Percentiles rank a stretch among this genome's conserved stretches.
phyloP scores from a whole-genome alignment of 2,888 invertebrate genomes.

The Globia sparganii region DNA sequence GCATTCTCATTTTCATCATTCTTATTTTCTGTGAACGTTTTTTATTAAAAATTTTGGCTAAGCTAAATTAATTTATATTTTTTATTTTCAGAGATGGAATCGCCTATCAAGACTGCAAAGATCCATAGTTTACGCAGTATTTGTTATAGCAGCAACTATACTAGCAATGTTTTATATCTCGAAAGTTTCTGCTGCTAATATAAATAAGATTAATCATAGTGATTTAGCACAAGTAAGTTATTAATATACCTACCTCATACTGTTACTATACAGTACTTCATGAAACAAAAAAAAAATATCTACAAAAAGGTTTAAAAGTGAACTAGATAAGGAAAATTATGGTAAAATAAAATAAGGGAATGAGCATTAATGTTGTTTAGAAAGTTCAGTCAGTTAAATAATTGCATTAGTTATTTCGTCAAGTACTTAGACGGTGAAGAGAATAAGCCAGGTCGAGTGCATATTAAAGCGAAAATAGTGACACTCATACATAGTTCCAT shows the following conservation, averaged over 20 bases:
- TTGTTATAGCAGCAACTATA: conserved; percentile 90
- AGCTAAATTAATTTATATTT: background rate
- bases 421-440: background rate
- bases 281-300: background rate
- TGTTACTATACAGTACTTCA: background rate
- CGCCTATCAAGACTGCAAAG: conserved; percentile 95
- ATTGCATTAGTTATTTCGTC: too few species aligned
- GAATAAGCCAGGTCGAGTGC: background rate
- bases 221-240: conserved; percentile 77
- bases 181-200: conserved; percentile 70
- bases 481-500: background rate
- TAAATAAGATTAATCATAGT: conserved; percentile 71
- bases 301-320: background rate
- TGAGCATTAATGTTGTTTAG: background rate
- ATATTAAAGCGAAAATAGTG: background rate
- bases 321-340: too few species aligned
- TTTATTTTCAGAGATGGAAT: conserved; percentile 94
- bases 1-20: background rate
- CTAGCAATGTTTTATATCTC: conserved; percentile 91
- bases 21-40: background rate
- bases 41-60: background rate
- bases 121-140: conserved; percentile 92
- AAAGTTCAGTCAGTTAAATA: background rate
- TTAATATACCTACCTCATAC: background rate
- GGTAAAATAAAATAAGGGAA: background rate